Evolutionary conservation across 2,888 invertebrate species (phyloP).

Genomic region (Tenthredo distinguenda): DNA sequence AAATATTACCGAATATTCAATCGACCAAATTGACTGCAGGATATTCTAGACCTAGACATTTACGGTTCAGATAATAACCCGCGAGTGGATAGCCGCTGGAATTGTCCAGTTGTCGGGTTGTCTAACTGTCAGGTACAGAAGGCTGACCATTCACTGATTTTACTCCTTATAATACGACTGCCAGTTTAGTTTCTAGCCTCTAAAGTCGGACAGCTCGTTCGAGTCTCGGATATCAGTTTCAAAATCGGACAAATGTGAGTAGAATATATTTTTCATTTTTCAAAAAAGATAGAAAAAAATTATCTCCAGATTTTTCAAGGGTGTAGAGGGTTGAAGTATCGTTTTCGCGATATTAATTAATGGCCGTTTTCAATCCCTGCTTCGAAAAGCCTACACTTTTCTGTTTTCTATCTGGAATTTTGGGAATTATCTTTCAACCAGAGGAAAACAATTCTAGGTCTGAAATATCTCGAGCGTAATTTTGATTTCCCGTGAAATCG

Average conservation of each 20-base stretch:
- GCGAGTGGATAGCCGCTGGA: constrained; percentile 2
- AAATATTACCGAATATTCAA: background rate
- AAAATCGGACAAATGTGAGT: background rate
- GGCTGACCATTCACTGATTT: constrained; percentile 28
- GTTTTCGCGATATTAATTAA: background rate
- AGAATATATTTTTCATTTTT: background rate
- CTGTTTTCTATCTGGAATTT: background rate
- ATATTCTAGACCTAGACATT: background rate
- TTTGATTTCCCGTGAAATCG: constrained; percentile 5
- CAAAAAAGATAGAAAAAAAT: background rate
- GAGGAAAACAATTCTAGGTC: background rate
- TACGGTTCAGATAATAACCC: background rate
- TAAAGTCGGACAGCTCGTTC: background rate
- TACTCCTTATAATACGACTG: constrained; percentile 16
- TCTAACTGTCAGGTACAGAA: constrained; percentile 17
- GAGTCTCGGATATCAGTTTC: background rate
- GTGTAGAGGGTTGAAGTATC: background rate
- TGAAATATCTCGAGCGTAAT: background rate
- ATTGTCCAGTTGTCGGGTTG: constrained; percentile 20
- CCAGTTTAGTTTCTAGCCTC: background rate
- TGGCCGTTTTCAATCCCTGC: background rate
- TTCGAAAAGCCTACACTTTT: background rate
- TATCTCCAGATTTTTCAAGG: background rate
- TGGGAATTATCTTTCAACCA: background rate
- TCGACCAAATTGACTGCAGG: background rate